phyloP scores from a whole-genome alignment of 2,888 invertebrate genomes.

The Brenthis ino region DNA sequence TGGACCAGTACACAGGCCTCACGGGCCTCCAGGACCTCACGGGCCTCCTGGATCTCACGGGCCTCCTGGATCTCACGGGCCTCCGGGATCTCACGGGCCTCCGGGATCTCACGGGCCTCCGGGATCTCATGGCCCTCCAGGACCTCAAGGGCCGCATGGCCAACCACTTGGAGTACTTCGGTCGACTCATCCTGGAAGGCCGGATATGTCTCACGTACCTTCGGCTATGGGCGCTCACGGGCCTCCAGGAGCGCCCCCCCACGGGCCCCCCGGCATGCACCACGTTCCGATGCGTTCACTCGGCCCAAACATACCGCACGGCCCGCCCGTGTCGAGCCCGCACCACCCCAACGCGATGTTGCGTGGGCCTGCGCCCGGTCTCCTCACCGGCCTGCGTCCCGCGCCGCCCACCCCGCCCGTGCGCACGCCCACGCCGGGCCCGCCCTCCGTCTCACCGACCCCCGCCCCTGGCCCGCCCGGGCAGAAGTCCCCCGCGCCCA shows the following conservation, averaged over 20 bases:
- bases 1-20: neutral
- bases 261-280: conserved; percentile 31
- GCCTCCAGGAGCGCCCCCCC: conserved; percentile 26
- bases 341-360: conserved; percentile 22
- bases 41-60: neutral
- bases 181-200: conserved; percentile 22
- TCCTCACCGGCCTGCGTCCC: conserved; percentile 27
- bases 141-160: conserved; percentile 7
- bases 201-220: conserved; percentile 32
- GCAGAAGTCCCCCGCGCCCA: conserved; percentile 30
- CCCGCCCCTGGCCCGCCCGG: conserved; percentile 27
- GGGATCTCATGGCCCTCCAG: conserved; percentile 6
- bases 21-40: conserved; percentile 16
- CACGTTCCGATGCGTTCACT: conserved; percentile 34
- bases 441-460: conserved; percentile 22
- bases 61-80: conserved; percentile 17
- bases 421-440: conserved; percentile 24
- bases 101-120: conserved; percentile 14
- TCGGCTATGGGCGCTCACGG: conserved; percentile 35
- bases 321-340: conserved; percentile 24
- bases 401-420: conserved; percentile 20
- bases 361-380: conserved; percentile 31
- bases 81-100: neutral
- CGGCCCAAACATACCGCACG: conserved; percentile 34
- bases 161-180: conserved; percentile 20